Base-by-base conservation (phyloP, 2,797 vertebrate species). In the Margarornis squamiger region DNA sequence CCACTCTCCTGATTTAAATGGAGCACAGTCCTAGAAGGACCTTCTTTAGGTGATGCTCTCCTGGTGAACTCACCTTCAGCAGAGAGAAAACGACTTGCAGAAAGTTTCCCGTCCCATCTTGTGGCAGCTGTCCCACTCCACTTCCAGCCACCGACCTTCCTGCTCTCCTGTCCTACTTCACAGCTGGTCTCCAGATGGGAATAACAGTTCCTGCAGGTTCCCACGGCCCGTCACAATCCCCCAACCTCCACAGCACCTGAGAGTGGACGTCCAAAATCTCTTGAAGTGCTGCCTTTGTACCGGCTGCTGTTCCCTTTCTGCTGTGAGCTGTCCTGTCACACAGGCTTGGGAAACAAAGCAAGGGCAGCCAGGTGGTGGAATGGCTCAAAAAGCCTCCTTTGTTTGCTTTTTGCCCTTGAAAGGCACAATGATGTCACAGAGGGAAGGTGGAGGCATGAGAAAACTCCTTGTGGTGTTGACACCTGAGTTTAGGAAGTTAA, bases 341-440 rank as follows among this genome's bases (percentile, higher is more conserved):
- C 71, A 83, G 93, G 48, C 51, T 92, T 51, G 59, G 71, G 30
- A 39, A 76, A 88, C 88, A 93, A 94, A 94, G 92, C 65, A 34
- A 54, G 68, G 59, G 7, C 59, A 92, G 23, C 55, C 48, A 9
- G 78, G 32, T 52, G 48, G 11, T 48, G 41, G 48, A 22, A 32
- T 4, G 38, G 90, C 76, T 92, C 65, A 77, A 14, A 20, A 80
- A 83, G 23, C 38, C 32, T 84, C 73, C 68, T 96, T 90, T 88
- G 39, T 91, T 90, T 74, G 43, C 45, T 58, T 39, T 67, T 86
- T 3, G 5, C 59, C 58, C 81, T 86, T 78, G 80, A 92, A 84
- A 84, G 29, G 58, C 32, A 26, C 51, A 92, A 34, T 10, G 30
- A 32, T 90, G 59, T 73, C 78, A 7, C 1, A 3, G 82, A 41